Conservation (phyloP, 2,113 vertebrate species). For the Macquaria ambigua region DNA sequence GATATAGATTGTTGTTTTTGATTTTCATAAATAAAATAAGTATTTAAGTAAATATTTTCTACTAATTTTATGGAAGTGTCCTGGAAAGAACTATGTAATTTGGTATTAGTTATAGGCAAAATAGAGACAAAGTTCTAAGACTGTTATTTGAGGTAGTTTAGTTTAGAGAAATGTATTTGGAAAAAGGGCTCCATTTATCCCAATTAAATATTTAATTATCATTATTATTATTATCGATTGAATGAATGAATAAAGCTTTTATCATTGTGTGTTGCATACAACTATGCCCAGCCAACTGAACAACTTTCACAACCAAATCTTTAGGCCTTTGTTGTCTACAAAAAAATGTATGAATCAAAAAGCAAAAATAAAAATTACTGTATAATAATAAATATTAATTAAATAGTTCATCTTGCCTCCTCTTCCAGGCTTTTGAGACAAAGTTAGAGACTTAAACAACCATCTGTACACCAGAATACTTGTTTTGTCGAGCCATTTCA, state of each 20-base stretch:
- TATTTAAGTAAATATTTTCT: too few species aligned
- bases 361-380: too few species aligned
- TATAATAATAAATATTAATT: not conserved
- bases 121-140: not conserved
- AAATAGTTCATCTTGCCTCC: not conserved
- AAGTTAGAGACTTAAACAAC: slow-evolving; percentile 3
- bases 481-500: slow-evolving; percentile 31
- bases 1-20: not conserved
- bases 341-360: not conserved
- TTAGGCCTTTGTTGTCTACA: not conserved
- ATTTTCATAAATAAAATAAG: not conserved
- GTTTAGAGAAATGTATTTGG: not conserved
- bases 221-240: not conserved
- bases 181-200: not conserved
- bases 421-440: not conserved
- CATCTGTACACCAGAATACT: not conserved
- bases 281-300: not conserved
- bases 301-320: not conserved
- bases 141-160: not conserved
- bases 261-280: not conserved
- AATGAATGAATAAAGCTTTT: not conserved
- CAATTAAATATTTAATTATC: not conserved
- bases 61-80: not conserved
- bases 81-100: not conserved
- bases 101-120: not conserved